Evolutionary conservation across 2,797 vertebrate genomes (phyloP), one percentile per base, ranked within the genome.

Genomic region (Ibycter americanus): DNA sequence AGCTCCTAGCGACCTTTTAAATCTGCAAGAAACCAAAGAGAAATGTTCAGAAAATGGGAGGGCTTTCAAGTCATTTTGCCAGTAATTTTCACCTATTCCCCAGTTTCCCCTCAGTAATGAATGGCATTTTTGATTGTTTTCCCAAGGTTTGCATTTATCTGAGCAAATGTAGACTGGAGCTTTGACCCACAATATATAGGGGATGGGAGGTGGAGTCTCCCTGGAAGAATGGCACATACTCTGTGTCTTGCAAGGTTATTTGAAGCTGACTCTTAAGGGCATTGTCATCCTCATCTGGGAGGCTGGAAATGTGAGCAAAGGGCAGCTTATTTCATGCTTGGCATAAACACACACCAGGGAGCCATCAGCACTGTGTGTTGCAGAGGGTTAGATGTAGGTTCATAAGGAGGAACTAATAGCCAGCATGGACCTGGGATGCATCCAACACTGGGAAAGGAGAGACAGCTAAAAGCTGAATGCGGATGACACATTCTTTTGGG

Each of bases 1-100:
- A 98, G 97, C 97, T 98, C 95, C 84, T 67, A 94, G 94, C 80
- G 94, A 98, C 97, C 96, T 97, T 96, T 98, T 54, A 96, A 97
- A 97, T 97, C 87, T 22, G 27, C 63, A n/a, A 93, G 94, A 96
- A 96, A 94, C 62, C 40, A 85, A 74, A 88, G 95, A 87, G 63
- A 88, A 96, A 96, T 19, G 52, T 6, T 44, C 42, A 44, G 56
- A 90, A 96, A 95, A 55, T 12, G 3, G 84, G 42, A n/a, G 61
- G 86, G 91, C 70, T 78, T 91, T 90, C 87, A 95, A 97, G 94
- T 92, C 66, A 87, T 86, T 89, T 91, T 84, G 87, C 78, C 85
- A 65, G 84, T 59, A 80, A 87, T 89, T 96, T 93, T 85, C 74
- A 70, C 36, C n/a, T 56, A 42, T 76, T 93, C 87, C 65, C 82